Base-by-base conservation (phyloP, 2,888 invertebrate genomes). In the Theodoxus fluviatilis region DNA sequence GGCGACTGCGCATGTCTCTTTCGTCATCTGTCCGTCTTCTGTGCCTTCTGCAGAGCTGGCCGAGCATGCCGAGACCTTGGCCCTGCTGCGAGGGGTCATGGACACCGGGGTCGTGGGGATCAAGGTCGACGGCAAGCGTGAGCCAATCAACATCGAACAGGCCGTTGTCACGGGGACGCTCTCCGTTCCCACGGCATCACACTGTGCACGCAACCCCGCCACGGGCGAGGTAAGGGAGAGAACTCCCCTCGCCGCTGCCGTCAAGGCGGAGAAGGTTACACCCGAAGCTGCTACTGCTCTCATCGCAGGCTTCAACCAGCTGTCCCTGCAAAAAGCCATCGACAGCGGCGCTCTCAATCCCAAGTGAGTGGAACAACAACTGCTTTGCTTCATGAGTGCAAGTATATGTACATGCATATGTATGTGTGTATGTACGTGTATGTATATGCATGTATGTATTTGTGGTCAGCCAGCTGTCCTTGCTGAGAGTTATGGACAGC, bases 81-180 rank as follows among this genome's bases (percentile, higher is more conserved):
- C 78, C 55, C 73, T 80, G 37, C 76, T 85, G n/a, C 75, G 80
- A 31, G 75, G 74, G 63, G 73, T 77, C 12, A 78, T 80, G 74
- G 95, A 95, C 70, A 92, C 94, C 81, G 91, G 90, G 59, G 61
- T 77, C 15, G 79, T 77, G 63, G 80, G 81, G 63, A 75, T 96
- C 83, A 87, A 93, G 35, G 92, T 96, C 88, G 94, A 91, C 0
- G 91, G 91, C 79, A 93, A 93, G 0, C 92, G 92, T 63, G 91
- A 91, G 69, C 91, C 91, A 80, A 90, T 94, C 61, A 81, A 93
- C 40, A 74, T 88, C 9, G 88, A 88, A 68, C 87, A 89, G 57
- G 83, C 84, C 2, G 75, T 85, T 1, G 75, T 76, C 57, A 68
- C 79, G 25, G 82, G 83, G 37, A 75, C 79, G 65, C 71, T 84